Evolutionary conservation across 2,113 vertebrate genomes (phyloP).

Genomic region (Dasyprocta punctata): DNA sequence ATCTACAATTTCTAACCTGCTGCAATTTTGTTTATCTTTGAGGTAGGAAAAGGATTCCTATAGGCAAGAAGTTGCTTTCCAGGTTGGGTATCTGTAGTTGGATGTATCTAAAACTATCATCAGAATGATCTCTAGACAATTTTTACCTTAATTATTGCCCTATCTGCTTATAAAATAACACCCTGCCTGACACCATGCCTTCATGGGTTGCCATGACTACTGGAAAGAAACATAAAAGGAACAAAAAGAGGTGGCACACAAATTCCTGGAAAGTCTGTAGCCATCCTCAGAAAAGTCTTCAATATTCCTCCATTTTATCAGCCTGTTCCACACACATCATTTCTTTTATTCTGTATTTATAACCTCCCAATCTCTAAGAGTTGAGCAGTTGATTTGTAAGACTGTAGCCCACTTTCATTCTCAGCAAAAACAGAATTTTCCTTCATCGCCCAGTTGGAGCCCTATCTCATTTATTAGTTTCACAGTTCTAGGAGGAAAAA

Average conservation of each 20-base stretch:
- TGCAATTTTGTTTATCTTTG: not conserved
- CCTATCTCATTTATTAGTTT: not conserved
- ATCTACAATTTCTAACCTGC: not conserved
- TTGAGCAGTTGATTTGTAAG: not conserved
- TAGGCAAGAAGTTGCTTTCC: not conserved
- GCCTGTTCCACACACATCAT: not conserved
- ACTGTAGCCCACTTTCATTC: not conserved
- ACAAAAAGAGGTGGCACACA: not conserved
- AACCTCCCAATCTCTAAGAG: not conserved
- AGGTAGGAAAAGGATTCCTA: not conserved
- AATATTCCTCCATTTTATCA: not conserved
- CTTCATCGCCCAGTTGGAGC: not conserved
- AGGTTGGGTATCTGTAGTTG: not conserved
- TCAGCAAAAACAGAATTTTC: not conserved
- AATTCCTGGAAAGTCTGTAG: not conserved
- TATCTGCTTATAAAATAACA: not conserved
- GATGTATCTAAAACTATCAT: not conserved
- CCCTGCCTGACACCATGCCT: not conserved
- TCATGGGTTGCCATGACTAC: not conserved
- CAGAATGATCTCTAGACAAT: not conserved
- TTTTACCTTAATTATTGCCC: not conserved
- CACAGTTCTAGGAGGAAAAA: not conserved
- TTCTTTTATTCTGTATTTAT: not conserved
- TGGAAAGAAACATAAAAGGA: not conserved
- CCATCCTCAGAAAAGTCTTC: not conserved